Evolutionary conservation across 2,113 vertebrate genomes (phyloP).

Genomic region (Alces alces): DNA sequence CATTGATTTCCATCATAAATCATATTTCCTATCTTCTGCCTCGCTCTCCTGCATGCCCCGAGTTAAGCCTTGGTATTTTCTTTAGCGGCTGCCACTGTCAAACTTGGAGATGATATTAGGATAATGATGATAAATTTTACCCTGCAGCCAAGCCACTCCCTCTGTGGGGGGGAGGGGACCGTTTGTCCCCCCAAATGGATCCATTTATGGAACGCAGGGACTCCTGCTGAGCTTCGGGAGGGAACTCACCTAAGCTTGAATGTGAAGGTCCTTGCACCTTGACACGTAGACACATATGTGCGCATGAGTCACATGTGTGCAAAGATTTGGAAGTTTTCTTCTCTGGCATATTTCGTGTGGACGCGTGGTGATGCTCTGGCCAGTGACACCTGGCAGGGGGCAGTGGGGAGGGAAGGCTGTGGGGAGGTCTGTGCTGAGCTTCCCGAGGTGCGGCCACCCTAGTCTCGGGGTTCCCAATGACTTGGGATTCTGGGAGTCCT

Average conservation of each 20-base stretch:
- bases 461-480: not conserved
- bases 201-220: constrained; percentile 72
- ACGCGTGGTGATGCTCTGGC: not conserved
- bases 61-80: constrained; percentile 85
- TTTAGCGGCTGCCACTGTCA: constrained; percentile 83
- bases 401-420: too few relatives aligned
- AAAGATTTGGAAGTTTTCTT: not conserved
- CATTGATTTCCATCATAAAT: constrained; percentile 87
- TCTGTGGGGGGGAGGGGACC: constrained; percentile 69
- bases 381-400: not conserved
- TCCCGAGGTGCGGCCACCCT: not conserved
- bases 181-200: constrained; percentile 69
- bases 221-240: constrained; percentile 31
- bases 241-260: not conserved
- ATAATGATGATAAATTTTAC: constrained; percentile 90
- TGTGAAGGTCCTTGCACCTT: not conserved
- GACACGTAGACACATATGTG: not conserved
- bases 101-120: constrained; percentile 86
- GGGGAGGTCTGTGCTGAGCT: not conserved
- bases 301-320: fast-evolving
- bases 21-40: constrained; percentile 83
- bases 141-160: constrained; percentile 82
- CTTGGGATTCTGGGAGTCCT: not conserved
- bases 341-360: not conserved
- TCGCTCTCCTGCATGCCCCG: constrained; percentile 80